A percentile compares a stretch with the other conserved stretches of the same genome.
phyloP scores from a whole-genome alignment of 2,113 vertebrate species.

The Saimiri boliviensis region DNA sequence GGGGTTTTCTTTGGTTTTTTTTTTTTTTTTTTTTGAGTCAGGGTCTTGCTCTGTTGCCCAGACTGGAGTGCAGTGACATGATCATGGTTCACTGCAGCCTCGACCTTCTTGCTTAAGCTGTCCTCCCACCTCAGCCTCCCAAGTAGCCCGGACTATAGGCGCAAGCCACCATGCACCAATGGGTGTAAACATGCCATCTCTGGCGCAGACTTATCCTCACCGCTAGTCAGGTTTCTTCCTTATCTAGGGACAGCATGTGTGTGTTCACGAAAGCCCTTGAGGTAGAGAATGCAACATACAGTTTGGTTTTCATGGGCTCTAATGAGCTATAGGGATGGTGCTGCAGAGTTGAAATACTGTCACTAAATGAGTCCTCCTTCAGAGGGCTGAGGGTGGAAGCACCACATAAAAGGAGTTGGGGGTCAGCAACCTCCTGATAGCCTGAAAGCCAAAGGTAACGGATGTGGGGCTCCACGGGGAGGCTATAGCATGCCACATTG shows the following conservation, averaged over 20 bases:
- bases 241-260: neutral
- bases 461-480: neutral
- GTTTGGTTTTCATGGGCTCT: neutral
- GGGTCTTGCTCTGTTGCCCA: too few species aligned
- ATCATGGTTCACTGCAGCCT: too few species aligned
- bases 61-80: too few species aligned
- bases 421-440: neutral
- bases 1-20: too few species aligned
- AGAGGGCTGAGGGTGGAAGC: neutral
- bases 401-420: neutral
- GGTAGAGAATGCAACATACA: neutral
- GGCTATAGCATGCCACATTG: rapidly evolving
- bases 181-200: neutral
- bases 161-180: too few species aligned
- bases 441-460: neutral
- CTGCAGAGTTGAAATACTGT: neutral
- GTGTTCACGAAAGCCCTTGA: neutral
- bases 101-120: too few species aligned
- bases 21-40: too few species aligned
- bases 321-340: neutral
- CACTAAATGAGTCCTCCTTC: neutral
- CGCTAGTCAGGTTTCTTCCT: neutral
- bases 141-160: too few species aligned
- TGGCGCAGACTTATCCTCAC: neutral
- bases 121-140: too few species aligned